These are phyloP conservation scores for Microchrysa polita DNA, from an alignment of 2,888 invertebrate genomes.

Conservation along the genomic window DNA sequence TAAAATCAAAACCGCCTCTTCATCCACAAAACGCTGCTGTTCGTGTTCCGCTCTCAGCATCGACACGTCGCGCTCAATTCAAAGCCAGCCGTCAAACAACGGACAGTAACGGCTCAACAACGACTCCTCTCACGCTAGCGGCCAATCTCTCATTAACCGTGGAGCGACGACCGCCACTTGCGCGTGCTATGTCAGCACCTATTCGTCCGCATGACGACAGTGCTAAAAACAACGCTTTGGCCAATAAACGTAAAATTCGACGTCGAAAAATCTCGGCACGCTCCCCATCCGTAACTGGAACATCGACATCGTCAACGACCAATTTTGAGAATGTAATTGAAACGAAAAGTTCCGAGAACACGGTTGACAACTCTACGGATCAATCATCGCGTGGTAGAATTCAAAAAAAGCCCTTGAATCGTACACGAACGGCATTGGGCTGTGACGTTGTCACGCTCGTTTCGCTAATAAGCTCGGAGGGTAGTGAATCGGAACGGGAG, in stretches of 20 bases:
- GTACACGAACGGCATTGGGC: constrained; percentile 57
- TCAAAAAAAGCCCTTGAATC: constrained; percentile 52
- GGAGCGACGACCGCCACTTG: constrained; percentile 60
- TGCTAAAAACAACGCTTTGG: constrained; percentile 55
- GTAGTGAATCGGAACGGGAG: constrained; percentile 71
- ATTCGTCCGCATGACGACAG: constrained; percentile 60
- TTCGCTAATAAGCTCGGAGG: constrained; percentile 73
- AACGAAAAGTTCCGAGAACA: constrained; percentile 23
- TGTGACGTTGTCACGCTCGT: constrained; percentile 72
- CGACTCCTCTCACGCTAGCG: neutral
- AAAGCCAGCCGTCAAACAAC: constrained; percentile 50
- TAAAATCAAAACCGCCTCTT: neutral
- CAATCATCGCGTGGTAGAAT: constrained; percentile 53
- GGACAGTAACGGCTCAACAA: neutral
- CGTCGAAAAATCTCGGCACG: constrained; percentile 54
- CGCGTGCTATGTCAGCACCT: constrained; percentile 65
- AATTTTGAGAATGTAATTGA: constrained; percentile 21
- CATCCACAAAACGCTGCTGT: neutral
- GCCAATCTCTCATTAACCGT: constrained; percentile 57
- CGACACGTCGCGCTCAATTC: constrained; percentile 54
- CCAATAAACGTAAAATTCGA: constrained; percentile 58
- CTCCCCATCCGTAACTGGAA: constrained; percentile 41
- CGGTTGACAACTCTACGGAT: constrained; percentile 46
- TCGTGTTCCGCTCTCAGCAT: constrained; percentile 47
- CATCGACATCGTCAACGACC: neutral